Percentiles rank a stretch among this genome's conserved stretches.
phyloP scores from a whole-genome alignment of 1,140 invertebrate genomes.

The Delia radicum region DNA sequence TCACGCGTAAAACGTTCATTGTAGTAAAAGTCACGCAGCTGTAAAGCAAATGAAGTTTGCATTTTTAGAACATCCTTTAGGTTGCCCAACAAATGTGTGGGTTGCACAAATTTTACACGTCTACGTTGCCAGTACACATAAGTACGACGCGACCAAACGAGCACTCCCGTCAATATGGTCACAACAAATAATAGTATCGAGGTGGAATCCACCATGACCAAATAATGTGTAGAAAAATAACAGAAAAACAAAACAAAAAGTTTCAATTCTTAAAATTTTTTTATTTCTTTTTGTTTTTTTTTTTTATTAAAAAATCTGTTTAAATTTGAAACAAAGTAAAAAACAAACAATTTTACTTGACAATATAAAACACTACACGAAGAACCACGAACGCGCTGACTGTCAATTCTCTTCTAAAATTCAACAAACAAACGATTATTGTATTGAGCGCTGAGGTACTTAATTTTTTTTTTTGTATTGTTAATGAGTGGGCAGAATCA shows the following conservation, averaged over 20 bases:
- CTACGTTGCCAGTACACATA: conserved; percentile 53
- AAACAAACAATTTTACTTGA: background rate
- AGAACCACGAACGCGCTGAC: conserved; percentile 14
- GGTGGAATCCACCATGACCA: conserved; percentile 28
- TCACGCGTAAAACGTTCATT: conserved; percentile 44
- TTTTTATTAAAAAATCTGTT: background rate
- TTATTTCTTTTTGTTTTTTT: background rate
- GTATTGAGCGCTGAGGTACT: background rate
- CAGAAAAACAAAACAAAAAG: background rate
- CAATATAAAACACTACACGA: background rate
- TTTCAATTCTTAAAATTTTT: background rate
- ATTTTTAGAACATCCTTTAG: conserved; percentile 45
- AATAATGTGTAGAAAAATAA: no score
- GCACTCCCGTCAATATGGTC: conserved; percentile 46
- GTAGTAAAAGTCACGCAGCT: conserved; percentile 47
- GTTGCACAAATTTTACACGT: conserved; percentile 50
- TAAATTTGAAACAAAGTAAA: background rate
- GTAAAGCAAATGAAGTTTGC: conserved; percentile 45
- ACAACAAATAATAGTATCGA: conserved; percentile 42
- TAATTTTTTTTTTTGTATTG: background rate
- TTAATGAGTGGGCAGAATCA: background rate
- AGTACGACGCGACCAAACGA: conserved; percentile 52
- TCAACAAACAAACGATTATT: background rate
- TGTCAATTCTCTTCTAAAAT: conserved; percentile 16
- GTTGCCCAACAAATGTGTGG: conserved; percentile 45